A percentile compares a stretch with the other conserved stretches of the same genome.
phyloP scores from a whole-genome alignment of 2,888 invertebrate species.

The Conchocele bisecta region DNA sequence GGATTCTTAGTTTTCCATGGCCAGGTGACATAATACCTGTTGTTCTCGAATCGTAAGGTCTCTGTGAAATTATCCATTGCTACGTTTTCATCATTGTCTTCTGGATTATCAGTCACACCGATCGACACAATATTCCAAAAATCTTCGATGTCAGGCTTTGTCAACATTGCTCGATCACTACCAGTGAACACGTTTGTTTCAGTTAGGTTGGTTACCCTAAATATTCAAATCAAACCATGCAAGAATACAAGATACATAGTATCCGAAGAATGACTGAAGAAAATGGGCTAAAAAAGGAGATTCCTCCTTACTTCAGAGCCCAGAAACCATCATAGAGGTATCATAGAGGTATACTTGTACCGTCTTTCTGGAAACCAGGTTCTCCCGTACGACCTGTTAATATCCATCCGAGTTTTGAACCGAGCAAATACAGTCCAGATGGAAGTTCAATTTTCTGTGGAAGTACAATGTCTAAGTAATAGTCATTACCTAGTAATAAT shows the following conservation, averaged over 20 bases:
- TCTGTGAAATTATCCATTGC: neutral
- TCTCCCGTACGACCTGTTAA: conserved; percentile 16
- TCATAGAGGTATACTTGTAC: conserved; percentile 6
- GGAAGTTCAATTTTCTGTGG: conserved; percentile 33
- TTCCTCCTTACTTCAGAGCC: too few species aligned
- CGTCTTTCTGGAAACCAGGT: neutral
- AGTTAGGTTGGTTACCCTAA: neutral
- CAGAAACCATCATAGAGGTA: too few species aligned
- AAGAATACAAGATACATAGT: too few species aligned
- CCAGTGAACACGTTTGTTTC: neutral
- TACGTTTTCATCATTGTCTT: neutral
- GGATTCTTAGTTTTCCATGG: conserved; percentile 9
- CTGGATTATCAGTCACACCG: neutral
- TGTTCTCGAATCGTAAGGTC: conserved; percentile 1
- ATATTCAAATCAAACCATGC: too few species aligned
- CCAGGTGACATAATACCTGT: conserved; percentile 5
- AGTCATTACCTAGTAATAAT: conserved; percentile 32
- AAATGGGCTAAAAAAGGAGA: too few species aligned
- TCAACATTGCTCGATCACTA: neutral
- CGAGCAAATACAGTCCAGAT: conserved; percentile 27
- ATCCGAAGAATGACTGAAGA: too few species aligned
- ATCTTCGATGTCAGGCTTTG: neutral
- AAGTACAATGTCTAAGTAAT: conserved; percentile 23
- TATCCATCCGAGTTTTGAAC: conserved; percentile 43
- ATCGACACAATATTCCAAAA: conserved; percentile 15